phyloP scores from a whole-genome alignment of 2,797 vertebrate species.

The Alectoris magna region DNA sequence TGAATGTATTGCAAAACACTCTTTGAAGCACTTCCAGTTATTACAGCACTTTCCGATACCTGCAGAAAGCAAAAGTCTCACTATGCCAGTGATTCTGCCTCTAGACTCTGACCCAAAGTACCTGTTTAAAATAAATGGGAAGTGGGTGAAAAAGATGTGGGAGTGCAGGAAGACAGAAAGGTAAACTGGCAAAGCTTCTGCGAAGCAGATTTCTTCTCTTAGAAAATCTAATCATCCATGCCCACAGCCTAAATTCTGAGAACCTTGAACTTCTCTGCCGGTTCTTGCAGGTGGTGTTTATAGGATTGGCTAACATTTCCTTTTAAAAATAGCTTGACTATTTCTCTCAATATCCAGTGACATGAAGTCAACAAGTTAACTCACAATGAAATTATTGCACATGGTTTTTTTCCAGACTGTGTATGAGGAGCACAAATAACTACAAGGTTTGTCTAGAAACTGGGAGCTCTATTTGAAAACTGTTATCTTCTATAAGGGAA shows the following conservation, averaged over 20 bases:
- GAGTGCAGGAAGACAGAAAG: neutral
- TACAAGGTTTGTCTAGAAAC: constrained; percentile 13
- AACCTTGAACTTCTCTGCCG: neutral
- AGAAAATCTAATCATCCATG: neutral
- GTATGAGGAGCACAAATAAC: neutral
- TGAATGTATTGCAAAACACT: neutral
- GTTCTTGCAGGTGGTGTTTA: constrained; percentile 49
- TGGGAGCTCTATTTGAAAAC: neutral
- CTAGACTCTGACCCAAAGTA: neutral
- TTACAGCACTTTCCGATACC: neutral
- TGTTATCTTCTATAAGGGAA: neutral
- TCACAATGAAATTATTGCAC: neutral
- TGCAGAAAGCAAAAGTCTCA: neutral
- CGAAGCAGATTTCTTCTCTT: neutral
- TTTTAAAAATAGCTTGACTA: constrained; percentile 16
- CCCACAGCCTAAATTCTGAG: neutral
- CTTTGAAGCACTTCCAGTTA: neutral
- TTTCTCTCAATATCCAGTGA: neutral
- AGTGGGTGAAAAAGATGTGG: fast-evolving
- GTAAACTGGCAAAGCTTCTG: neutral
- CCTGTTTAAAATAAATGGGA: neutral
- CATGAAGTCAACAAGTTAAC: constrained; percentile 18
- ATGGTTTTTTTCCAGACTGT: neutral
- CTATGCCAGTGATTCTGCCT: neutral
- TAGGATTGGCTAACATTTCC: constrained; percentile 3